Conservation (phyloP, 2,797 vertebrate species). For the Gambelia wislizenii region DNA sequence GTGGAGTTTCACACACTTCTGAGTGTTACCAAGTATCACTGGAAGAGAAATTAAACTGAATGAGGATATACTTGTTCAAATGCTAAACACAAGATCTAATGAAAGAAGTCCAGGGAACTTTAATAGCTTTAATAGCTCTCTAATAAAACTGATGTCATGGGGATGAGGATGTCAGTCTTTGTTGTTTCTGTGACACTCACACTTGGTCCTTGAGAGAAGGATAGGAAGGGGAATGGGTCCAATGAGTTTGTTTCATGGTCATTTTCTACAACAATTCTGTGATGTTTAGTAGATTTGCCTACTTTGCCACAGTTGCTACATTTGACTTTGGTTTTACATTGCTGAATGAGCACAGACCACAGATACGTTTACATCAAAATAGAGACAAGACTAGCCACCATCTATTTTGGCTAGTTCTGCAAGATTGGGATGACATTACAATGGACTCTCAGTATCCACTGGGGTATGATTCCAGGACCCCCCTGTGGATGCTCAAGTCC, state of each 20-base stretch:
- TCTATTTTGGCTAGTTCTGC: background rate
- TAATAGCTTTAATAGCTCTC: background rate
- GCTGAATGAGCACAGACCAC: background rate
- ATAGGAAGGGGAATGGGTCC: background rate
- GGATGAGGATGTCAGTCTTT: background rate
- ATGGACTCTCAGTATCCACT: too few relatives aligned
- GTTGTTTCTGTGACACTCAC: background rate
- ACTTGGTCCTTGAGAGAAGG: background rate
- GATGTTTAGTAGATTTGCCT: background rate
- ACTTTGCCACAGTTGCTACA: background rate
- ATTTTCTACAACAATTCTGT: background rate
- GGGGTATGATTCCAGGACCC: too few relatives aligned
- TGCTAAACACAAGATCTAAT: background rate
- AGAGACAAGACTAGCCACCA: background rate
- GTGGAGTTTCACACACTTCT: background rate
- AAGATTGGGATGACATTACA: background rate
- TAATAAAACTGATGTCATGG: background rate
- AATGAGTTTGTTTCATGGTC: background rate
- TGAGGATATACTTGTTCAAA: too few relatives aligned
- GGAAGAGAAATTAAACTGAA: background rate
- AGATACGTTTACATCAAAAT: background rate
- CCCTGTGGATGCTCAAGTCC: too few relatives aligned
- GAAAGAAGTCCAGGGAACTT: background rate
- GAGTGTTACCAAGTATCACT: background rate
- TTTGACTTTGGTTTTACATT: background rate